Conservation (phyloP, 2,888 invertebrate genomes). For the Himalopsyche kuldschensis region DNA sequence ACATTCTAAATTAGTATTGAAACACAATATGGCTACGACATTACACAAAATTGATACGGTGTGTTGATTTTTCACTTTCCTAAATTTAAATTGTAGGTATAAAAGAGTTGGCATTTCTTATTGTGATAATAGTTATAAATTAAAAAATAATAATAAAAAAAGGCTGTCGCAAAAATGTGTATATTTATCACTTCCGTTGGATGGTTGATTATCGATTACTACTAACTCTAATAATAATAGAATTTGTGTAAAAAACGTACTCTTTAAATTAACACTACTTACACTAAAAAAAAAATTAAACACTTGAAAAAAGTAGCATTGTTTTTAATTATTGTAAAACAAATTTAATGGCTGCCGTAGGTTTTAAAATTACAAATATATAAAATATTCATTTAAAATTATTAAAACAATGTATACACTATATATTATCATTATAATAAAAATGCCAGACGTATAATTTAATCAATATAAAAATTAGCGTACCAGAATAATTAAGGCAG, state of each 20-base stretch:
- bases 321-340: not conserved
- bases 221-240: not conserved
- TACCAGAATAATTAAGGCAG: slow-evolving; percentile 18
- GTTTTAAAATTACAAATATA: slow-evolving; percentile 3
- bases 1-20: not conserved
- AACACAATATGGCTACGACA: not conserved
- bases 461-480: not conserved
- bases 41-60: not conserved
- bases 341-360: not conserved
- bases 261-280: not conserved
- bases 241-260: slow-evolving; percentile 1
- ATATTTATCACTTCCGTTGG: not conserved
- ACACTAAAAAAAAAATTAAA: not conserved
- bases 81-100: not conserved
- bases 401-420: slow-evolving; percentile 6
- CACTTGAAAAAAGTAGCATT: not conserved
- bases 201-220: not conserved
- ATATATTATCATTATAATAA: slow-evolving; percentile 10
- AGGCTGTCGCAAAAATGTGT: not conserved
- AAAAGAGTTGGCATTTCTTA: not conserved
- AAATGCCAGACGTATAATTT: slow-evolving; percentile 11
- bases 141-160: too few relatives aligned
- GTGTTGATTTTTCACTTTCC: not conserved
- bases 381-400: slow-evolving; percentile 22
- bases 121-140: not conserved